A percentile compares a stretch with the other conserved stretches of the same genome.
Evolutionary conservation across 30 jellyfish, hydroid and myxozoan genomes (phyloP).

Genomic region (Euphysa ruthae): DNA sequence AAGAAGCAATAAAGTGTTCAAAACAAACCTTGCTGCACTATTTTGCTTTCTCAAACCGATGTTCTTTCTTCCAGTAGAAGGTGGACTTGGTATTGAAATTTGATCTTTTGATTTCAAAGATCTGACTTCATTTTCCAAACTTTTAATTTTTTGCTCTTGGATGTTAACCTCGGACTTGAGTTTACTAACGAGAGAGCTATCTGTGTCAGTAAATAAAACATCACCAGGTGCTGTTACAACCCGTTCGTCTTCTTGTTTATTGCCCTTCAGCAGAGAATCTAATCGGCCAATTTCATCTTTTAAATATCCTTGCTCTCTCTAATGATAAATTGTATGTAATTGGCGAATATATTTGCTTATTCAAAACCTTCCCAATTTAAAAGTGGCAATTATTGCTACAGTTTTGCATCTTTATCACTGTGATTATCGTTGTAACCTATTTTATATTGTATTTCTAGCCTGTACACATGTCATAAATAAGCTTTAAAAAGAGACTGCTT

Average conservation of each 20-base stretch:
- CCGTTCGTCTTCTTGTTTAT: conserved; percentile 37
- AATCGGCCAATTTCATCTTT: conserved; percentile 42
- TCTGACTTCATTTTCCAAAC: conserved; percentile 62
- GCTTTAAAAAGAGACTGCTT: too few relatives aligned
- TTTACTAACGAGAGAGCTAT: conserved; percentile 36
- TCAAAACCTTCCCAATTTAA: too few relatives aligned
- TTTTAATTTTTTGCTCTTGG: conserved; percentile 61
- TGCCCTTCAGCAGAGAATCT: conserved; percentile 26
- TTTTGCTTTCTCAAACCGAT: too few relatives aligned
- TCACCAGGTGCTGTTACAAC: conserved; percentile 39
- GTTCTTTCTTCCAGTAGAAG: conserved; percentile 42
- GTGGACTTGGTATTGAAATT: conserved; percentile 69
- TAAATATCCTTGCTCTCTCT: conserved; percentile 74
- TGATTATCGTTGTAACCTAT: too few relatives aligned
- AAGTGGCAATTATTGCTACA: too few relatives aligned
- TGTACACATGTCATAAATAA: too few relatives aligned
- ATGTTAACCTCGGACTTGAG: conserved; percentile 47
- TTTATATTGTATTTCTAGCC: too few relatives aligned
- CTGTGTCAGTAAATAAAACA: background rate
- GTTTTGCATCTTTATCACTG: too few relatives aligned
- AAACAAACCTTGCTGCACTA: too few relatives aligned
- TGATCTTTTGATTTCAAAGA: conserved; percentile 25
- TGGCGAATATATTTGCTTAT: too few relatives aligned
- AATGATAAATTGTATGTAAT: conserved; percentile 1
- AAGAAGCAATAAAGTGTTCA: too few relatives aligned